Percentiles rank a stretch among this genome's conserved stretches.
These are phyloP conservation scores for Acipenser ruthenus DNA, from an alignment of 2,797 vertebrate genomes.

Conservation along the genomic window DNA sequence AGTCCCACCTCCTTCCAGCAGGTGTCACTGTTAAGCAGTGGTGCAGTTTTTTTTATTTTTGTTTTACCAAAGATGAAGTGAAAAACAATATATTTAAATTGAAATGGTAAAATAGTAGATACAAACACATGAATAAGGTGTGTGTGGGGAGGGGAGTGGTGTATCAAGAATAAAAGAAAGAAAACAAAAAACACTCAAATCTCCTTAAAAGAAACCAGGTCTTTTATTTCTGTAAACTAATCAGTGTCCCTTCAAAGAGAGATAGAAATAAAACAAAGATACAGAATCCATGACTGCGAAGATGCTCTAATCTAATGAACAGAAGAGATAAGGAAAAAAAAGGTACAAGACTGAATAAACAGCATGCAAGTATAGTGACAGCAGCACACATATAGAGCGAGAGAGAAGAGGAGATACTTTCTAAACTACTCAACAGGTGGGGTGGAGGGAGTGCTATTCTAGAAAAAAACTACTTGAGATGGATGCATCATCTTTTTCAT, in stretches of 20 bases:
- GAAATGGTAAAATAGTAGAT: too few species aligned
- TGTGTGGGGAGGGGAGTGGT: conserved; percentile 5
- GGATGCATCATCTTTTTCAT: too few species aligned
- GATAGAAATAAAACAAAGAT: neutral
- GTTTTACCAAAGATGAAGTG: neutral
- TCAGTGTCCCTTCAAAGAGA: too few species aligned
- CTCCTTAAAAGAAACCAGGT: conserved; percentile 19
- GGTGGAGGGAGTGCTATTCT: too few species aligned
- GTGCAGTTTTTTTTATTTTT: conserved; percentile 1
- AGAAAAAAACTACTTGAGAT: too few species aligned
- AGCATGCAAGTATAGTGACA: conserved; percentile 6
- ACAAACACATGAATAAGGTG: conserved; percentile 2
- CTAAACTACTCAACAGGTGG: too few species aligned
- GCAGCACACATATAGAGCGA: too few species aligned
- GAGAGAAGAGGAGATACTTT: too few species aligned
- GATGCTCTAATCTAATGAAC: conserved; percentile 1
- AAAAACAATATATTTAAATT: conserved; percentile 14
- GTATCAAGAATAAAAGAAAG: conserved; percentile 13
- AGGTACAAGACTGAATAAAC: neutral
- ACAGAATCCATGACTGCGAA: conserved; percentile 13
- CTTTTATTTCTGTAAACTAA: conserved; percentile 18
- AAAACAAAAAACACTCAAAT: conserved; percentile 23
- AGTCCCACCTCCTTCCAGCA: conserved; percentile 27
- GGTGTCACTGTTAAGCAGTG: conserved; percentile 39
- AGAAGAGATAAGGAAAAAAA: neutral